Evolutionary conservation across 2,888 invertebrate species (phyloP), one percentile per base, ranked within the genome.

Genomic region (Eurytoma californica): DNA sequence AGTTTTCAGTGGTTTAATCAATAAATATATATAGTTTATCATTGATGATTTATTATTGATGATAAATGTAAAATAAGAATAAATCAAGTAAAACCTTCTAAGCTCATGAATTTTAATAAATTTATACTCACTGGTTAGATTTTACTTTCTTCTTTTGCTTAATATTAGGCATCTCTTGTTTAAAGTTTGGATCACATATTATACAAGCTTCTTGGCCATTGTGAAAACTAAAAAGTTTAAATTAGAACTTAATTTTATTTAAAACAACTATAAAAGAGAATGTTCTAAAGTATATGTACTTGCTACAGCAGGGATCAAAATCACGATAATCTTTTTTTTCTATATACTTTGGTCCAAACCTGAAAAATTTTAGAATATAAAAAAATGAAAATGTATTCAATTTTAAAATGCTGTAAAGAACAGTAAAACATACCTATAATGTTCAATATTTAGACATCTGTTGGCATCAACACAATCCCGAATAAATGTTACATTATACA

Each of bases 381-480:
- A 47, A 13, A 3, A 65, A 30, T 57, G 39, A 61, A 30, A 0
- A 60, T 30, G 53, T 63, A 57, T 18, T 47, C 7, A 53, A 49
- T 12, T n/a, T 49, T 0, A 49, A 16, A 70, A 58, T 57, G 3
- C 4, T 53, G 0, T 30, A 63, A 61, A 0, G 57, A 66, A 20
- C 3, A n/a, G 28, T 67, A 39, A 39, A 39, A 9, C 9, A 39
- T 63, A 82, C 80, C 78, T 80, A 18, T 82, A 82, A 7, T 75
- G 75, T 47, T 82, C 80, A 58, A 78, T 75, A 57, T 61, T 78
- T 76, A 82, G 72, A 61, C 58, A 82, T 69, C 73, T 78, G 61
- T 82, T 82, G 3, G 82, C 82, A 80, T 82, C 82, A 20, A 82
- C 69, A 30, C 82, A 78, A 28, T 82, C 80, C 5, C 82, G 74